Percentiles rank a stretch among this genome's conserved stretches.
phyloP scores from a whole-genome alignment of 2,113 vertebrate species.

The Brachyistius frenatus region DNA sequence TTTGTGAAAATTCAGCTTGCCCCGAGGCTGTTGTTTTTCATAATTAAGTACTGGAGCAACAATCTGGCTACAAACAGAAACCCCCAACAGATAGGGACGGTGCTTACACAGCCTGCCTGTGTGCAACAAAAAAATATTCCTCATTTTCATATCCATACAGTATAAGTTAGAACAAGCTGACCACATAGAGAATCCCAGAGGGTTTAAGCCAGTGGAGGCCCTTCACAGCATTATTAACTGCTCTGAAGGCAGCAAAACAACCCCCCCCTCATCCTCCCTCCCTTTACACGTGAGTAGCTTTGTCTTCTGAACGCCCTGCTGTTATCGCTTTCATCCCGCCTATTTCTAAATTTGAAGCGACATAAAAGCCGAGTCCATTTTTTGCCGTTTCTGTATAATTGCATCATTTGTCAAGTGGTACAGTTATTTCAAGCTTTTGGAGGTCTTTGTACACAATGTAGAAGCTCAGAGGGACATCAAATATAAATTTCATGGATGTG shows the following conservation, averaged over 20 bases:
- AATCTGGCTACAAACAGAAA: constrained; percentile 54
- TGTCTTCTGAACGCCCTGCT: constrained; percentile 31
- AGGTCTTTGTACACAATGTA: constrained; percentile 29
- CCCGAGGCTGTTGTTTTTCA: constrained; percentile 74
- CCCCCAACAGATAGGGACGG: constrained; percentile 10
- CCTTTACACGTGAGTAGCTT: constrained; percentile 54
- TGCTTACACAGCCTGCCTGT: not conserved
- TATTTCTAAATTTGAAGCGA: constrained; percentile 61
- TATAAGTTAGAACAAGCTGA: constrained; percentile 25
- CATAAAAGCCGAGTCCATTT: constrained; percentile 45
- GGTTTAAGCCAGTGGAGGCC: constrained; percentile 2
- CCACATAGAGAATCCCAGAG: constrained; percentile 8
- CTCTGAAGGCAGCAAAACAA: constrained; percentile 28
- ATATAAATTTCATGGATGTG: constrained; percentile 10
- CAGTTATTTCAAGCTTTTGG: constrained; percentile 54
- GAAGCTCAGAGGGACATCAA: constrained; percentile 14
- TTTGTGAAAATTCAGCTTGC: constrained; percentile 62
- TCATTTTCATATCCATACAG: constrained; percentile 31
- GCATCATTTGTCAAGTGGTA: constrained; percentile 62
- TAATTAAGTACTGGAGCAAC: constrained; percentile 68
- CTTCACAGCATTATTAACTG: constrained; percentile 13
- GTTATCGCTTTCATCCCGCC: constrained; percentile 37
- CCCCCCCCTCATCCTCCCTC: not conserved
- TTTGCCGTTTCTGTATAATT: constrained; percentile 49
- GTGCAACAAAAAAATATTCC: constrained; percentile 30